Evolutionary conservation across 2,888 invertebrate species (phyloP).

Genomic region (Limenitis camilla): DNA sequence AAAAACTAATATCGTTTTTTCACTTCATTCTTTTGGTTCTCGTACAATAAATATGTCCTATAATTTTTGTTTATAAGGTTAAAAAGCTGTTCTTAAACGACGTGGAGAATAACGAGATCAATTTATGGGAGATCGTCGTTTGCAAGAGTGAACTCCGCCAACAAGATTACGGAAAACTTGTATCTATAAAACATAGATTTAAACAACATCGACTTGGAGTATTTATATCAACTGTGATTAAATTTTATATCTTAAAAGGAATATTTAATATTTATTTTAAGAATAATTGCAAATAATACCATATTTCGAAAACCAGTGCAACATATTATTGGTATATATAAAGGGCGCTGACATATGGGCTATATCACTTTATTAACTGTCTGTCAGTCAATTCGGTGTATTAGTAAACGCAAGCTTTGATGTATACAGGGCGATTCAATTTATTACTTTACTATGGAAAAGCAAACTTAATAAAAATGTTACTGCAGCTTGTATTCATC

Average conservation of each 20-base stretch:
- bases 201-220: too few relatives aligned
- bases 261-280: neutral
- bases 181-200: too few relatives aligned
- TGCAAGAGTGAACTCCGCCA: too few relatives aligned
- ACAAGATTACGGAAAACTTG: too few relatives aligned
- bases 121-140: too few relatives aligned
- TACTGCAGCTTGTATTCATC: neutral
- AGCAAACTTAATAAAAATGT: neutral
- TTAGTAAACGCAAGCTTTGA: constrained; percentile 48
- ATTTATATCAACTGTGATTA: too few relatives aligned
- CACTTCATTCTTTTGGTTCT: too few relatives aligned
- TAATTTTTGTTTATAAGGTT: too few relatives aligned
- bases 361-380: constrained; percentile 66
- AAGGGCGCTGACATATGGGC: constrained; percentile 65
- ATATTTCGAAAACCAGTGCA: constrained; percentile 15
- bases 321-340: constrained; percentile 30
- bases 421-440: constrained; percentile 35
- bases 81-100: too few relatives aligned
- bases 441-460: neutral
- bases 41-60: too few relatives aligned
- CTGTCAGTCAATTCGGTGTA: constrained; percentile 69
- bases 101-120: too few relatives aligned
- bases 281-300: neutral
- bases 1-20: too few relatives aligned
- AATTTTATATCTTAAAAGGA: neutral